A percentile compares a stretch with the other conserved stretches of the same genome.
phyloP scores from a whole-genome alignment of 2,797 vertebrate species.

The Gorsachius magnificus region DNA sequence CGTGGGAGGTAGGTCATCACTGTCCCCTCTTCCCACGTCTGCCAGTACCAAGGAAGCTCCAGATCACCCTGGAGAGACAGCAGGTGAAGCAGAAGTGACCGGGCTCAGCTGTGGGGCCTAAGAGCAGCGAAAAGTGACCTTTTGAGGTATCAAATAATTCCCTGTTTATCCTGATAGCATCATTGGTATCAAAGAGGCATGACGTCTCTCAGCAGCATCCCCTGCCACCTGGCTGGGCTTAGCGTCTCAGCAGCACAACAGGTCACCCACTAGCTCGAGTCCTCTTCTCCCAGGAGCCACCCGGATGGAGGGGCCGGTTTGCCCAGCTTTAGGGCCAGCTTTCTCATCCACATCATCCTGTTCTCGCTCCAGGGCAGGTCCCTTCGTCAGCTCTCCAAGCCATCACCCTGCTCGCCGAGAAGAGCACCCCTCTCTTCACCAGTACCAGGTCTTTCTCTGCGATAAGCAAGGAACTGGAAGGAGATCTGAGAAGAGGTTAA shows the following conservation, averaged over 20 bases:
- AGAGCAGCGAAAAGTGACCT: not conserved
- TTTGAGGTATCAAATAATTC: not conserved
- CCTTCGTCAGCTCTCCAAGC: not conserved
- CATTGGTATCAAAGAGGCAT: not conserved
- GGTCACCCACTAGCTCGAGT: not conserved
- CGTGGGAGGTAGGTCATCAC: accelerated
- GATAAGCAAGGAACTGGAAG: slow-evolving; percentile 87
- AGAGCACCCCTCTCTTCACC: slow-evolving; percentile 75
- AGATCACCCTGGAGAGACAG: not conserved
- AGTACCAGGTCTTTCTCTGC: not conserved
- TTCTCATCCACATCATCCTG: not conserved
- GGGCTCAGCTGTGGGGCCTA: accelerated
- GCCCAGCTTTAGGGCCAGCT: accelerated
- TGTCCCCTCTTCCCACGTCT: not conserved
- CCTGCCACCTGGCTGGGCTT: not conserved
- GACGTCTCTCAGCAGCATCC: not conserved
- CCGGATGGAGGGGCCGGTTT: not conserved
- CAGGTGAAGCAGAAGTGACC: not conserved
- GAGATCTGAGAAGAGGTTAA: slow-evolving; percentile 83
- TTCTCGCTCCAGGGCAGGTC: accelerated
- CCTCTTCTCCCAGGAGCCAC: not conserved
- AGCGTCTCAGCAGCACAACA: not conserved
- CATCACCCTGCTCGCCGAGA: slow-evolving; percentile 52
- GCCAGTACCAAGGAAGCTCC: not conserved
- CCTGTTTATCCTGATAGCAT: not conserved